Evolutionary conservation across 2,888 invertebrate species (phyloP), one percentile per base, ranked within the genome.

Genomic region (Stegana nigrithorax): DNA sequence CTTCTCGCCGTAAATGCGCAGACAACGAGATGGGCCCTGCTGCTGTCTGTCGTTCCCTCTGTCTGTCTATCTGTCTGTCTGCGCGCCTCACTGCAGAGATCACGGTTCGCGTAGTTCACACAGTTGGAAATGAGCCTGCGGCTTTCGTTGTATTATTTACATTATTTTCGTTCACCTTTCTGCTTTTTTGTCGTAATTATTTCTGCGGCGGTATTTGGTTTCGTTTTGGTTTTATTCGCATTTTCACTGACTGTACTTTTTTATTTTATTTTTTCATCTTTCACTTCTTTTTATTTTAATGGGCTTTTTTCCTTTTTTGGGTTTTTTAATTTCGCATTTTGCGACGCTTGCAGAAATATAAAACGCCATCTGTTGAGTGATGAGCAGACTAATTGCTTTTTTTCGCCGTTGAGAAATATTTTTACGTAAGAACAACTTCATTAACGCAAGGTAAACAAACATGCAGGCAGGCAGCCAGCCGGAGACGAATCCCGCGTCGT

Each of bases 341-440:
- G 68, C 71, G 67, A 61, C 51, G 51, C 19, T 29, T 53, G 51
- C 29, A 53, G 17, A 39, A 42, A 51, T 36, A 60, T 32, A 29
- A 42, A 29, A 53, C 67, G 74, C 75, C 78, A 79, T 74, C 79
- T 80, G 79, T 71, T 80, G 80, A 79, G 77, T 75, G 75, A 72
- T 78, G 78, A 80, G 71, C 77, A 74, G 77, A 79, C 80, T 79
- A 79, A 79, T 79, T 79, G 80, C 79, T 79, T 79, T 76, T 76
- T 75, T 73, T 78, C 64, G 66, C 27, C 50, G 61, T 72, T 78
- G 67, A 67, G 67, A 75, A 76, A 75, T 72, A 75, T 76, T 73
- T 75, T 66, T 60, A 64, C 53, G 67, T 61, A 39, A 70, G 73
- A 74, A 78, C 78, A 78, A 78, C 78, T 78, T 78, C 75, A 76